phyloP scores from a whole-genome alignment of 2,113 vertebrate species.

The Corvus hawaiiensis region DNA sequence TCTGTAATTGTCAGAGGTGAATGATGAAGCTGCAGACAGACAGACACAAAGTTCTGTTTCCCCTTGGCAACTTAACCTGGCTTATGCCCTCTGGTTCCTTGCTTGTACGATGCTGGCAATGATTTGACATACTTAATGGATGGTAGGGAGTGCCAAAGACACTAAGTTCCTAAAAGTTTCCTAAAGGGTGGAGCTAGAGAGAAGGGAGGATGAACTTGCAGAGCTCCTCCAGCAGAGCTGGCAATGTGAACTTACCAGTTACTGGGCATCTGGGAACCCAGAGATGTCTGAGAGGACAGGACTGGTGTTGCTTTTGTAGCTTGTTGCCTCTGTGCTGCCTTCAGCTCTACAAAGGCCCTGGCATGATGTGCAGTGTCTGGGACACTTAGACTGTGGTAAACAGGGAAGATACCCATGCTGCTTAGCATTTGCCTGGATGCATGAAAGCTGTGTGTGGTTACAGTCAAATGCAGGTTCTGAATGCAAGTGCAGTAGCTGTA shows the following conservation, averaged over 20 bases:
- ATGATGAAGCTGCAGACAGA: not conserved
- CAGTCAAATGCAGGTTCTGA: not conserved
- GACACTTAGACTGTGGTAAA: not conserved
- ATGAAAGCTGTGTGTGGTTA: not conserved
- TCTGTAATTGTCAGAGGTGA: not conserved
- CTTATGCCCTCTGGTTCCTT: not conserved
- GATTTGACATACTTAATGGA: not conserved
- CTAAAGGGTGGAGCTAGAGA: not conserved
- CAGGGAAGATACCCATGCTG: not conserved
- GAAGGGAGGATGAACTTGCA: not conserved
- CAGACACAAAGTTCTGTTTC: not conserved
- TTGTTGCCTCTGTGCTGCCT: not conserved
- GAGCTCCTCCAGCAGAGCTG: not conserved
- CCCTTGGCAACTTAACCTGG: not conserved
- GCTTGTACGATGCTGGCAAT: not conserved
- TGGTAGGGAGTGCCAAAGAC: not conserved
- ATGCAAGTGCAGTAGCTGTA: not conserved
- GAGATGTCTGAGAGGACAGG: not conserved
- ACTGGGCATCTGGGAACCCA: not conserved
- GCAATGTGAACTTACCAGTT: fast-evolving
- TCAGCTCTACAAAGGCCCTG: not conserved
- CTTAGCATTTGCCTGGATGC: not conserved
- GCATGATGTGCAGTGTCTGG: not conserved
- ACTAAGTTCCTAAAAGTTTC: not conserved
- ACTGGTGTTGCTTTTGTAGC: not conserved